Evolutionary conservation across 2,113 vertebrate species (phyloP).

Genomic region (Perca schrenkii): DNA sequence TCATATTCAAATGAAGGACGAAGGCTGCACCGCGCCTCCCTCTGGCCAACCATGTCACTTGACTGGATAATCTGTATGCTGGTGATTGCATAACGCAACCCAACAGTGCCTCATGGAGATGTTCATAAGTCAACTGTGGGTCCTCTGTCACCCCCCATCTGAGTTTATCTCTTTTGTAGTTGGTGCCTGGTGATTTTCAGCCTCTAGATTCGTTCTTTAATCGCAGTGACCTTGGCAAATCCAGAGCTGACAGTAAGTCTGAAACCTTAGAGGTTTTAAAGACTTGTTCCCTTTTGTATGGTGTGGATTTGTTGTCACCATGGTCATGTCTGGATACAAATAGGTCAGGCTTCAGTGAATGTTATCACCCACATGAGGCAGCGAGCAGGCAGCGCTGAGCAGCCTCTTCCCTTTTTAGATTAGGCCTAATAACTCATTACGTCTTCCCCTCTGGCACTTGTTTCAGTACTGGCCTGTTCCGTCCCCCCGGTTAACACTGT

Average conservation of each 20-base stretch:
- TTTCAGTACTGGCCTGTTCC: conserved; percentile 34
- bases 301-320: conserved; percentile 2
- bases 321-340: conserved; percentile 35
- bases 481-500: conserved; percentile 29
- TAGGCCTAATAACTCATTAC: conserved; percentile 50
- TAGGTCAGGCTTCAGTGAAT: conserved; percentile 48
- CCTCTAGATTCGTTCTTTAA: not conserved
- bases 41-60: conserved; percentile 66
- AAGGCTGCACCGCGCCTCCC: conserved; percentile 67
- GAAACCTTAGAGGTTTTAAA: conserved; percentile 2
- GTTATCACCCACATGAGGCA: conserved; percentile 65
- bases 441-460: conserved; percentile 40
- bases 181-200: not conserved
- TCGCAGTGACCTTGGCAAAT: conserved; percentile 6
- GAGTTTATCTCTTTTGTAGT: not conserved
- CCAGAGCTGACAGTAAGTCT: not conserved
- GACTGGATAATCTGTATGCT: conserved; percentile 35
- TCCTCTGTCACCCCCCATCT: not conserved
- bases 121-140: conserved; percentile 36
- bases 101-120: conserved; percentile 41
- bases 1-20: conserved; percentile 61
- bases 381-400: conserved; percentile 21
- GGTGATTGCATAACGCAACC: conserved; percentile 65
- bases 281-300: not conserved
- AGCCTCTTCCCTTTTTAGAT: conserved; percentile 36